phyloP scores from a whole-genome alignment of 2,888 invertebrate species.

The Rhyacophila evoluta region DNA sequence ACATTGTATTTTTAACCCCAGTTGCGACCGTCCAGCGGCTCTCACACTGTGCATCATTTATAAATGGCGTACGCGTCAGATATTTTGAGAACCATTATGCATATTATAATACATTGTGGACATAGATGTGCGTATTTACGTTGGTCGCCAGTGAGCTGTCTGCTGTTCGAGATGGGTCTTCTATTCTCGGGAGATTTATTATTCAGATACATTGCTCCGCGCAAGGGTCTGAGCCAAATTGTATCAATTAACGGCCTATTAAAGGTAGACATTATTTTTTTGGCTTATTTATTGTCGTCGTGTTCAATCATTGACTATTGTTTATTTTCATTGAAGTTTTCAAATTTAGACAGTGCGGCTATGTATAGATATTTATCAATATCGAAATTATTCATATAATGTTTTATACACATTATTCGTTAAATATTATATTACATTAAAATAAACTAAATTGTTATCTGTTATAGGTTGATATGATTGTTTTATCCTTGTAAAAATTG shows the following conservation, averaged over 20 bases:
- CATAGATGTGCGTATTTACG: neutral
- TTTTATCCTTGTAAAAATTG: no score
- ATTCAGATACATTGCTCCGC: slow-evolving; percentile 4
- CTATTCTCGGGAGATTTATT: neutral
- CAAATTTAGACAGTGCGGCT: no score
- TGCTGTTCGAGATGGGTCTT: neutral
- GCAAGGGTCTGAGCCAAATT: neutral
- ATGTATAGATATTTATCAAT: no score
- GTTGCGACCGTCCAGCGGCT: neutral
- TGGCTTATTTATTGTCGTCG: no score
- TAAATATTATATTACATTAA: no score
- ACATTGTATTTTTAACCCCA: slow-evolving; percentile 20
- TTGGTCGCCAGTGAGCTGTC: neutral
- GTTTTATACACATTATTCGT: no score
- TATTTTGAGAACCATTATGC: neutral
- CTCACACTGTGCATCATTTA: neutral
- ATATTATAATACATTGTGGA: neutral
- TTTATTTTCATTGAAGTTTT: no score
- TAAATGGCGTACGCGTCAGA: neutral
- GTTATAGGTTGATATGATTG: no score
- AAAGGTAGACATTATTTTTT: neutral
- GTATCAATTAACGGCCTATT: slow-evolving; percentile 1
- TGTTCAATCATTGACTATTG: no score
- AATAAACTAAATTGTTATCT: no score
- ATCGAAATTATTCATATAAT: no score